Evolutionary conservation across 2,888 invertebrate genomes (phyloP), one percentile per base, ranked within the genome.

Genomic region (Phragmatobia fuliginosa): DNA sequence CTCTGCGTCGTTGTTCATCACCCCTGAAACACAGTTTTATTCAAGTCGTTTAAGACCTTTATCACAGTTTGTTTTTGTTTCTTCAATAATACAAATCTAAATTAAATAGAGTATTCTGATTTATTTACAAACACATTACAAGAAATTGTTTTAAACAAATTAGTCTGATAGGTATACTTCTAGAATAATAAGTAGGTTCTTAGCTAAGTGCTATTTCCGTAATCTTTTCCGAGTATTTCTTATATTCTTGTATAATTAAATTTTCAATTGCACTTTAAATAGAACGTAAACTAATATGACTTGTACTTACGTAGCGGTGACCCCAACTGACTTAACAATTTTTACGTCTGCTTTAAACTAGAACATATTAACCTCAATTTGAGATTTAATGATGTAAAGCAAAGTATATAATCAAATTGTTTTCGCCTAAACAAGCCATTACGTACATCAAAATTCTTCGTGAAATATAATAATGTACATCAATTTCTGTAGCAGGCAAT

Each of bases 1-100:
- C 75, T 82, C 90, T 74, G 80, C 88, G 78, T 85, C 88, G 80
- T 87, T 90, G 88, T 88, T 91, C 93, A 94, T 94, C 83, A 93
- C 94, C 90, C 81, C 92, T 92, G 89, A 66, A 91, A 89, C 59
- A 31, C 8, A 28, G 56, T 14, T 28, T 28, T 56, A 16, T 14
- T 8, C 16, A 28, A 28, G 25, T 28, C 25, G 16, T 28, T 11
- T 56, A 28, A 28, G 14, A 28, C 28, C 28, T 28, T 56, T 56
- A 28, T 14, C 16, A 16, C 1, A n/a, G 28, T 16, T 28, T 16
- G 28, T 28, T 56, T 56, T 16, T 16, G 14, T 25, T 56, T 28
- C 16, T 16, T 56, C 28, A 5, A 28, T 28, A 56, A 5, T 1
- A 56, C 6, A 28, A 11, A 56, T 56, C 56, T 28, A 28, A 25